Evolutionary conservation across 2,888 invertebrate species (phyloP), one percentile per base, ranked within the genome.

Genomic region (Leptura quadrifasciata): DNA sequence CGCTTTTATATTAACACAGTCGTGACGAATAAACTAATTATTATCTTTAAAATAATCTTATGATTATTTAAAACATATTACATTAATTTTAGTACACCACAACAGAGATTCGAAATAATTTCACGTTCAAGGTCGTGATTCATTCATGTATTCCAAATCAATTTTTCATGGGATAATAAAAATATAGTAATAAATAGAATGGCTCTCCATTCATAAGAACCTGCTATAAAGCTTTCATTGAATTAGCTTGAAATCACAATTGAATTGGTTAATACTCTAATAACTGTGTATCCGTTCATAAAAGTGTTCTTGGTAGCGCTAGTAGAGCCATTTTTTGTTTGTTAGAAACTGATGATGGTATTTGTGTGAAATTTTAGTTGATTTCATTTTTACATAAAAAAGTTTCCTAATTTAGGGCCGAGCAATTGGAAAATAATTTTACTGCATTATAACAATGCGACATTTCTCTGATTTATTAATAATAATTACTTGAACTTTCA

Each of bases 121-220:
- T 27, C 18, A 55, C 68, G 67, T 65, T 31, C 68, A 68, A 68
- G 68, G 68, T 57, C 55, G 55, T 6, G 68, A 55, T 54, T 58
- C 73, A 73, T 73, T 58, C 57, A 65, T 65, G 58, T 74, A 69
- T 63, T 74, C 58, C 60, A 61, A 80, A 80, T 80, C 80, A 78
- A 80, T 79, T 80, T 75, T 79, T 79, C 80, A 80, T 79, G 79
- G 79, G 79, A 78, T 72, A 72, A 76, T 63, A 76, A 65, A 68
- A 72, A 68, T 65, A 67, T 72, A 63, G 71, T 55, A 75, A 71
- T 75, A 75, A 75, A 75, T 47, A 58, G 60, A 39, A 70, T 68
- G 58, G 55, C 8, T 31, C 27, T 60, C 68, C 68, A 68, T 68
- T 68, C 68, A 54, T 35, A 68, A 68, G 54, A 68, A 68, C 55